A percentile compares a stretch with the other conserved stretches of the same genome.
Evolutionary conservation across 2,797 vertebrate genomes (phyloP).

Genomic region (Sebastiscus tertius): DNA sequence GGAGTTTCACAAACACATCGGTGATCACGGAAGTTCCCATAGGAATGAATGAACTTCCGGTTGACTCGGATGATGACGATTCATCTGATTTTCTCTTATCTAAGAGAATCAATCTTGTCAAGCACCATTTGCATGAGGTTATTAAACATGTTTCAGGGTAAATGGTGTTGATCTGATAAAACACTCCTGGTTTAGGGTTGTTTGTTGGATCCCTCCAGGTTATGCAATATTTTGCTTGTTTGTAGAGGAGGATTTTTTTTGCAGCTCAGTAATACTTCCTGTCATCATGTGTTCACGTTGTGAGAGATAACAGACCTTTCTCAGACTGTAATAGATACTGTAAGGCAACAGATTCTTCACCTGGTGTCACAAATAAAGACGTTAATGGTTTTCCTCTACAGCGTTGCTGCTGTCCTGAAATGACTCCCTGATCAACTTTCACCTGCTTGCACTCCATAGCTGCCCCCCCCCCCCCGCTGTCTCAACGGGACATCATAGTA

Average conservation of each 20-base stretch:
- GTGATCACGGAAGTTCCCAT: too few species aligned
- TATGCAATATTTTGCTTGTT: neutral
- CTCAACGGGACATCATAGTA: constrained; percentile 16
- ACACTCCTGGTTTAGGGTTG: neutral
- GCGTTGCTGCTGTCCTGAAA: constrained; percentile 12
- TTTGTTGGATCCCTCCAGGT: neutral
- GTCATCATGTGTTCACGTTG: neutral
- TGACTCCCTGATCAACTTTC: constrained; percentile 33
- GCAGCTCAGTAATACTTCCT: neutral
- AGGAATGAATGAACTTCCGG: too few species aligned
- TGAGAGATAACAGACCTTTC: neutral
- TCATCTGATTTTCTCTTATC: neutral
- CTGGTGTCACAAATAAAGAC: neutral
- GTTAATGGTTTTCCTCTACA: neutral
- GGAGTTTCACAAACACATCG: too few species aligned
- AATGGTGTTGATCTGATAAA: neutral
- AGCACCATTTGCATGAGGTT: neutral
- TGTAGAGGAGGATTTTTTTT: neutral
- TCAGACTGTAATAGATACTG: neutral
- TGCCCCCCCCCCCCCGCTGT: neutral
- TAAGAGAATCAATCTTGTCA: neutral
- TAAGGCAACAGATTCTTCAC: neutral
- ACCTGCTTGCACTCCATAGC: neutral
- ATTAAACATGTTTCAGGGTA: neutral
- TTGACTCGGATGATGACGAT: neutral